phyloP scores from a whole-genome alignment of 2,113 vertebrate genomes.

The Tupaia tana region DNA sequence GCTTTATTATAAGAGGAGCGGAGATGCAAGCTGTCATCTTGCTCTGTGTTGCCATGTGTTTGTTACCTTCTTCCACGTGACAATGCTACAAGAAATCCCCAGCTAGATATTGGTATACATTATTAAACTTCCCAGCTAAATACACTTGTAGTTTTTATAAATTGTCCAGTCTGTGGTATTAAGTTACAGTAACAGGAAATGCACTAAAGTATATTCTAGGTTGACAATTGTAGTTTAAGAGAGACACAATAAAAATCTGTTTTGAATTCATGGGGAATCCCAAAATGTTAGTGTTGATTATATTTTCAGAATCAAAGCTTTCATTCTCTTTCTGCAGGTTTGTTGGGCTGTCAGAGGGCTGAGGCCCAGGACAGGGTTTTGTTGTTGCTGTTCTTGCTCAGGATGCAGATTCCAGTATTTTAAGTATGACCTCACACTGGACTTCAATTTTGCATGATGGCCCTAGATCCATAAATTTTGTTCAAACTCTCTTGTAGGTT shows the following conservation, averaged over 20 bases:
- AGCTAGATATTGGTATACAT: too few species aligned
- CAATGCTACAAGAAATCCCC: too few species aligned
- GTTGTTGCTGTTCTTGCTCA: not conserved
- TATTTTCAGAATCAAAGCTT: not conserved
- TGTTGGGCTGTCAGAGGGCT: not conserved
- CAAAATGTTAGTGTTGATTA: not conserved
- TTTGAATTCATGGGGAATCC: not conserved
- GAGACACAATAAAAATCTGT: not conserved
- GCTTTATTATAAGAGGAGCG: too few species aligned
- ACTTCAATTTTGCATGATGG: not conserved
- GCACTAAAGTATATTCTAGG: not conserved
- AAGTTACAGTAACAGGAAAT: too few species aligned
- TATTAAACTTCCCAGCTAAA: too few species aligned
- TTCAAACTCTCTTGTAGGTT: not conserved
- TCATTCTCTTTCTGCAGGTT: not conserved
- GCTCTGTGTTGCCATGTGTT: too few species aligned
- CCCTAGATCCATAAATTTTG: not conserved
- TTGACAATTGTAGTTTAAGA: conserved; percentile 14
- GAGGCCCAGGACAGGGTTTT: not conserved
- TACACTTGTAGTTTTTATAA: too few species aligned
- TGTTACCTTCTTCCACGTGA: too few species aligned
- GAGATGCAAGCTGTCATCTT: too few species aligned
- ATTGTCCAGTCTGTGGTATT: too few species aligned
- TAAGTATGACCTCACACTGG: not conserved
- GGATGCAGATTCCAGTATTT: not conserved